phyloP scores from a whole-genome alignment of 23 tunicate species.

The Aplidium turbinatum region DNA sequence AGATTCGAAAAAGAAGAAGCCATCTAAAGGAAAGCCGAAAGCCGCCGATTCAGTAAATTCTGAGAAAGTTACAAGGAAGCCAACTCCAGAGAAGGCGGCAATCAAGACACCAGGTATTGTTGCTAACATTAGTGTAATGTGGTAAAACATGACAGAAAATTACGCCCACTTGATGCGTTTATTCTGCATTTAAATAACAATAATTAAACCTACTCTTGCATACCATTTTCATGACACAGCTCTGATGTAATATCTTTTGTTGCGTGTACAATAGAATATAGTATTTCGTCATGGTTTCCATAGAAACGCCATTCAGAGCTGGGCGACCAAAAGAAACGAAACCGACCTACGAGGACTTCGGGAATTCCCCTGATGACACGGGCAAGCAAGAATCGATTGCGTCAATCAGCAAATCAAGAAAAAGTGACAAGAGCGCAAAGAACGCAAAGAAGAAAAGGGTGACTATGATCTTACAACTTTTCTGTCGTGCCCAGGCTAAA shows the following conservation, averaged over 20 bases:
- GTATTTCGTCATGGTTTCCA: too few relatives aligned
- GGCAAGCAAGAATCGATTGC: conserved; percentile 53
- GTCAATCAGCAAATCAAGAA: conserved; percentile 37
- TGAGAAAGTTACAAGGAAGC: conserved; percentile 8
- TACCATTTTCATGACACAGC: too few relatives aligned
- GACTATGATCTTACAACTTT: too few relatives aligned
- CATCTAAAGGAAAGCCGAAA: conserved; percentile 16
- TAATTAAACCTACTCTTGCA: too few relatives aligned
- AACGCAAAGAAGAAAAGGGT: conserved; percentile 40
- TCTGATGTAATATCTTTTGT: too few relatives aligned
- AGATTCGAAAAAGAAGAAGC: conserved; percentile 13
- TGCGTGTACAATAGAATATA: too few relatives aligned
- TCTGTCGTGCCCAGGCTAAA: too few relatives aligned
- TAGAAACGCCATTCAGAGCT: conserved; percentile 65
- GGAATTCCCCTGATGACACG: conserved; percentile 32
- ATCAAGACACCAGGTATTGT: conserved; percentile 72
- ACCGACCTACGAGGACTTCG: conserved; percentile 27
- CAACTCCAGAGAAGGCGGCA: conserved; percentile 52
- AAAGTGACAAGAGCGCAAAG: conserved; percentile 33
- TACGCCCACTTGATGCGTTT: too few relatives aligned
- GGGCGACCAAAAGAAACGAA: conserved; percentile 65
- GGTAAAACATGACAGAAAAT: too few relatives aligned
- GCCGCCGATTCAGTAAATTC: conserved; percentile 1
- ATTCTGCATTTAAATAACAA: too few relatives aligned
- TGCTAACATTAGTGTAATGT: too few relatives aligned